Percentiles rank a stretch among this genome's conserved stretches.
Evolutionary conservation across 2,888 invertebrate genomes (phyloP).

Genomic region (Parasteatoda lunata): DNA sequence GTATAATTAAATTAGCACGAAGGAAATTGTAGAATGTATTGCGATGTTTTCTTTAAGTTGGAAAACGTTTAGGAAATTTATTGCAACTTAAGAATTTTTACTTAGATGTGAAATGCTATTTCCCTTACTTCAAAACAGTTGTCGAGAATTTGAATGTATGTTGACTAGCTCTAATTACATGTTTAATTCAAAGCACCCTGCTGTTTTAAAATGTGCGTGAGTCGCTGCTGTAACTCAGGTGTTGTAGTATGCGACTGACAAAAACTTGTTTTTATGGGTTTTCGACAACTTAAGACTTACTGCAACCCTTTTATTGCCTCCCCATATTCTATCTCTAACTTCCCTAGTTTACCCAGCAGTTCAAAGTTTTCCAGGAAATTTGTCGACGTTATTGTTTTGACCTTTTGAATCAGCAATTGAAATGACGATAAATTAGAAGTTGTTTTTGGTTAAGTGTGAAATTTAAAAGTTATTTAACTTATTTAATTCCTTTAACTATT

Average conservation of each 20-base stretch:
- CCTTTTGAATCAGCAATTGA: too few species aligned
- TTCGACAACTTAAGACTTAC: constrained; percentile 3
- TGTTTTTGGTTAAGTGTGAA: too few species aligned
- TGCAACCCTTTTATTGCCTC: constrained; percentile 8
- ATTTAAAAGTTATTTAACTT: too few species aligned
- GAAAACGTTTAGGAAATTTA: too few species aligned
- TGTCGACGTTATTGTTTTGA: too few species aligned
- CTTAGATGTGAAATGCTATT: neutral
- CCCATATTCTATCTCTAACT: neutral
- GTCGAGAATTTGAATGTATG: constrained; percentile 24
- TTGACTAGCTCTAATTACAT: constrained; percentile 53
- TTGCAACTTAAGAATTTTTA: neutral
- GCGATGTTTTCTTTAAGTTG: too few species aligned
- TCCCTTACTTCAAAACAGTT: constrained; percentile 11
- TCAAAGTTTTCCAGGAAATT: too few species aligned
- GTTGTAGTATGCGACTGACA: constrained; percentile 1
- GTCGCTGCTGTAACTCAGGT: constrained; percentile 11
- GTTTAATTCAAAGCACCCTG: constrained; percentile 45
- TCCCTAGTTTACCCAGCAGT: too few species aligned
- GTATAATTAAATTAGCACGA: too few species aligned
- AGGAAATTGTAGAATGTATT: too few species aligned
- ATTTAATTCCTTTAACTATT: too few species aligned
- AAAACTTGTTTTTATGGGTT: constrained; percentile 38
- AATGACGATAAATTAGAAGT: too few species aligned
- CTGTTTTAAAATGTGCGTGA: constrained; percentile 23